Base-by-base conservation (phyloP, 2,888 invertebrate genomes). In the Polyommatus iphigenia region DNA sequence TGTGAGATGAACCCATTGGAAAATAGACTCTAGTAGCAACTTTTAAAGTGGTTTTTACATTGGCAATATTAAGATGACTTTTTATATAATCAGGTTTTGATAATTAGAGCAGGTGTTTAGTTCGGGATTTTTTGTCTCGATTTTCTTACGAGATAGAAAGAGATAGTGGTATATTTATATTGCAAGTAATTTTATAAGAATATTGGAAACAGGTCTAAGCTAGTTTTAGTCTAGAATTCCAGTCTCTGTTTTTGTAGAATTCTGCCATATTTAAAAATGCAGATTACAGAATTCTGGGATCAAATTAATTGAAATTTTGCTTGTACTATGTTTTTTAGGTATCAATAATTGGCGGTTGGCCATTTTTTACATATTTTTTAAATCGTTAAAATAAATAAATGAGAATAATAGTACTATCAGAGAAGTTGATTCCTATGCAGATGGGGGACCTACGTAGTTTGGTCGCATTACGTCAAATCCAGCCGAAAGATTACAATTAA, bases 21-120 rank as follows among this genome's bases (percentile, higher is more conserved):
- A 77, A 46, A 50, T 76, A 62, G 24, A 46, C 29, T 50, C 32
- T 75, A 79, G 20, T 0, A 3, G 0, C 0, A 0, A 36, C 0
- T 0, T 0, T 77, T 78, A 79, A 67, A 62, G 78, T 75, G 62
- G 15, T 59, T 24, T 75, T 76, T 62, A 67, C 10, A 2, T 10
- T 41, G 73, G 5, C 3, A 1, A 5, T 41, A 46, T 41, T 73
- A 20, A 73, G 46, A 50, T 73, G 46, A 46, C 46, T 73, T 73
- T 73, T 73, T 73, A 75, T 75, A 75, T 75, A 75, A 54, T 59
- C 77, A 78, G 78, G 79, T 81, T 80, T 80, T 80, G 80, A 79
- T 80, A 82, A 82, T 82, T 82, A 80, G 82, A 80, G 82, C 82
- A 82, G 82, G 82, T 82, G 82, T 81, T 80, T 80, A 77, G 77